Evolutionary conservation across 1,140 invertebrate species (phyloP).

Genomic region (Colletes gigas): DNA sequence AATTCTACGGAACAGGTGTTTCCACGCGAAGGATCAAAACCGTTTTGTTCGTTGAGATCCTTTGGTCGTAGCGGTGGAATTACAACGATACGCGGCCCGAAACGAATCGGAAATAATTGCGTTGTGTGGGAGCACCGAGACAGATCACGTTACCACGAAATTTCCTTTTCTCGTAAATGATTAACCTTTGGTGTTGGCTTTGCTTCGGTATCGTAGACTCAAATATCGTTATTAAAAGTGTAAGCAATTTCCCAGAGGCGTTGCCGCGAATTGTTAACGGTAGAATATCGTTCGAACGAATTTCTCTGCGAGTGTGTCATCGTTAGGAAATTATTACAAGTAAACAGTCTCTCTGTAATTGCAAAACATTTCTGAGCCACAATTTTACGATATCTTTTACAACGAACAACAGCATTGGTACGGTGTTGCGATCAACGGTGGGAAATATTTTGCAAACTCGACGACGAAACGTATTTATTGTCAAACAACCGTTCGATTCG

Average conservation of each 20-base stretch:
- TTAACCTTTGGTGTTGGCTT: neutral
- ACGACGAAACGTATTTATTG: neutral
- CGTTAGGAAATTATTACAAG: neutral
- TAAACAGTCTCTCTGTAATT: neutral
- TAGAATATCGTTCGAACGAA: slow-evolving; percentile 6
- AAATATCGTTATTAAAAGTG: neutral
- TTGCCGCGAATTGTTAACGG: neutral
- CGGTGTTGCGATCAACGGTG: neutral
- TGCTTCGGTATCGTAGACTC: neutral
- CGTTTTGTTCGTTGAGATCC: neutral
- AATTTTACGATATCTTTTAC: neutral
- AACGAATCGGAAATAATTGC: neutral
- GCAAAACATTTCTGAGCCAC: neutral
- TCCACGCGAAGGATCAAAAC: neutral
- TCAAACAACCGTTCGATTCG: neutral
- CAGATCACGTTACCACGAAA: neutral
- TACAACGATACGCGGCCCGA: no score
- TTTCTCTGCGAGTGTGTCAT: neutral
- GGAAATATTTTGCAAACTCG: neutral
- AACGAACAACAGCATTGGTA: neutral
- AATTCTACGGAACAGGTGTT: neutral
- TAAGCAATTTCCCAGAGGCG: neutral
- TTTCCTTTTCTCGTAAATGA: neutral
- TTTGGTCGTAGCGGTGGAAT: neutral
- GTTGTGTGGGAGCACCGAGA: slow-evolving; percentile 3